These are phyloP conservation scores for Ochotona curzoniae DNA, from an alignment of 2,113 vertebrate species.

Conservation along the genomic window DNA sequence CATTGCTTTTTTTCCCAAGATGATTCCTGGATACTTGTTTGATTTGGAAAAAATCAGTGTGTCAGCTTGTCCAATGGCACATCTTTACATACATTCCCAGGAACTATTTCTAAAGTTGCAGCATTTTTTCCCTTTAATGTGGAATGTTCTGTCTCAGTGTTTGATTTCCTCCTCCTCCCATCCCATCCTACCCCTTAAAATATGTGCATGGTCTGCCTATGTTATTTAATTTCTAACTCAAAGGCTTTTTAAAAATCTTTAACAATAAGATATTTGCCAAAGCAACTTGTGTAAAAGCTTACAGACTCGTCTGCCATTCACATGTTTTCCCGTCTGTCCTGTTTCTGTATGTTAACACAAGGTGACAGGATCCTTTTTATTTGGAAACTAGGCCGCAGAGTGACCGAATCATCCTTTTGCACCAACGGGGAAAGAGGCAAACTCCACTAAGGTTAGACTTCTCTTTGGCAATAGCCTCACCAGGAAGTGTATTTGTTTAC, in stretches of 20 bases:
- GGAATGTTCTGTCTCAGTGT: background rate
- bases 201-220: background rate
- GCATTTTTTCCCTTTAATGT: slow-evolving; percentile 29
- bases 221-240: slow-evolving; percentile 11
- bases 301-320: background rate
- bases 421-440: background rate
- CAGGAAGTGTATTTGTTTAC: background rate
- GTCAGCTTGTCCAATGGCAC: slow-evolving; percentile 21
- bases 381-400: slow-evolving; percentile 18
- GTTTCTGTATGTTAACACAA: slow-evolving; percentile 36
- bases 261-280: background rate
- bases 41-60: slow-evolving; percentile 11
- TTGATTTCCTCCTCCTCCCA: background rate
- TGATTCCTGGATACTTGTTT: slow-evolving; percentile 20
- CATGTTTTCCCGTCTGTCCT: too few relatives aligned
- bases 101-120: slow-evolving; percentile 49
- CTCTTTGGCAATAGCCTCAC: slow-evolving; percentile 39
- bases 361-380: background rate
- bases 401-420: background rate
- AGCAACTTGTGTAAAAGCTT: background rate
- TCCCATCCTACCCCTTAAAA: background rate
- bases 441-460: background rate
- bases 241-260: background rate
- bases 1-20: background rate
- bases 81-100: background rate